Evolutionary conservation across 2,113 vertebrate genomes (phyloP).

Genomic region (Proteles cristata): DNA sequence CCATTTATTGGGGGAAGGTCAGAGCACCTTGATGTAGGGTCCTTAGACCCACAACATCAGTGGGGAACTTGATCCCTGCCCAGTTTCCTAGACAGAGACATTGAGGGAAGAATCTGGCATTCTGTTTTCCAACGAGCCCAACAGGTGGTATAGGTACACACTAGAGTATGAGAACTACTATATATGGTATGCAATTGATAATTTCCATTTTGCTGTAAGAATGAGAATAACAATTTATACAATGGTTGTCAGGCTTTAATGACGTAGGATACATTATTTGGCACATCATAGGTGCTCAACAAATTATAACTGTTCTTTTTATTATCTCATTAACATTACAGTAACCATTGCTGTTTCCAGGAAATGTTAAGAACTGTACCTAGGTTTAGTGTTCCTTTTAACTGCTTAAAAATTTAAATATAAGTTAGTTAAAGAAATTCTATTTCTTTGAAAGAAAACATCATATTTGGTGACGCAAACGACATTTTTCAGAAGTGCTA

Average conservation of each 20-base stretch:
- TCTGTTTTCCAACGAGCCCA: background rate
- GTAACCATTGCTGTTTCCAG: background rate
- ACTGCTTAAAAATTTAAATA: background rate
- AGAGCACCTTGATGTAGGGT: background rate
- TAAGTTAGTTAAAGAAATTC: background rate
- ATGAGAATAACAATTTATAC: background rate
- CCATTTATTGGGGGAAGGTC: background rate
- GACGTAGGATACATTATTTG: background rate
- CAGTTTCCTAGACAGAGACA: background rate
- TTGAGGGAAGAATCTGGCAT: background rate
- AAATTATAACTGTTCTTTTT: background rate
- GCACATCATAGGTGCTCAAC: background rate
- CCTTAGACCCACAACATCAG: background rate
- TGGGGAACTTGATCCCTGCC: background rate
- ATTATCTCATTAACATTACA: background rate
- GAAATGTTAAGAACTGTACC: background rate
- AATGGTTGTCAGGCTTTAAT: background rate
- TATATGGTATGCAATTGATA: background rate
- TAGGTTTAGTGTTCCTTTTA: background rate
- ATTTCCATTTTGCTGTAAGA: background rate
- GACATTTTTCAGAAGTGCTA: background rate
- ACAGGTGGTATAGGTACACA: background rate
- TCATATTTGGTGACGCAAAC: background rate
- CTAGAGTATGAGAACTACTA: background rate
- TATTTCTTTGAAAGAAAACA: background rate